A percentile compares a stretch with the other conserved stretches of the same genome.
Conservation (phyloP, 2,797 vertebrate species). For the Gouania willdenowi region DNA sequence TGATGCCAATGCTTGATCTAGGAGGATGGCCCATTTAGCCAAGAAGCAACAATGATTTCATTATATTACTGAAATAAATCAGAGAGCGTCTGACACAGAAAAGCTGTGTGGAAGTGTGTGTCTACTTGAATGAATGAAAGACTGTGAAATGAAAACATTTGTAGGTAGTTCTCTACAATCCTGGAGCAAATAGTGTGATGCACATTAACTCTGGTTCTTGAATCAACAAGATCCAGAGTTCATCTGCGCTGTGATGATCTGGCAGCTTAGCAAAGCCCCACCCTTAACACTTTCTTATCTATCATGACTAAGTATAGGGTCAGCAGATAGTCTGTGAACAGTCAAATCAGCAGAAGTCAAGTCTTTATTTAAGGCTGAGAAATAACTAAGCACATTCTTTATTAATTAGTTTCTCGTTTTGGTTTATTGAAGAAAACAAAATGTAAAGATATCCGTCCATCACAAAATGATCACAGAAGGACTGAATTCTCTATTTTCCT, state of each 20-base stretch:
- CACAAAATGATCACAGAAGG: too few relatives aligned
- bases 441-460: too few relatives aligned
- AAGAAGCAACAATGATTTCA: conserved; percentile 66
- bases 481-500: too few relatives aligned
- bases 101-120: background rate
- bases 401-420: too few relatives aligned
- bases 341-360: background rate
- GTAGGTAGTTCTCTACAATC: background rate
- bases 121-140: background rate
- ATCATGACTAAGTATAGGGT: conserved; percentile 13
- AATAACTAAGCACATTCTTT: conserved; percentile 7
- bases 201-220: conserved; percentile 2
- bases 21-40: conserved; percentile 46
- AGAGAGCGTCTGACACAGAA: conserved; percentile 27
- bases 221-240: conserved; percentile 14
- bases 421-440: background rate
- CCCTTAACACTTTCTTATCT: background rate
- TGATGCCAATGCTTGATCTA: conserved; percentile 51
- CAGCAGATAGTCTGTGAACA: conserved; percentile 11
- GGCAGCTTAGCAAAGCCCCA: background rate
- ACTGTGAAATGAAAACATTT: background rate
- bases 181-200: conserved; percentile 2
- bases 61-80: conserved; percentile 56
- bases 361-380: background rate
- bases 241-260: conserved; percentile 18